Evolutionary conservation across 2,888 invertebrate species (phyloP).

Genomic region (Microplitis manilae): DNA sequence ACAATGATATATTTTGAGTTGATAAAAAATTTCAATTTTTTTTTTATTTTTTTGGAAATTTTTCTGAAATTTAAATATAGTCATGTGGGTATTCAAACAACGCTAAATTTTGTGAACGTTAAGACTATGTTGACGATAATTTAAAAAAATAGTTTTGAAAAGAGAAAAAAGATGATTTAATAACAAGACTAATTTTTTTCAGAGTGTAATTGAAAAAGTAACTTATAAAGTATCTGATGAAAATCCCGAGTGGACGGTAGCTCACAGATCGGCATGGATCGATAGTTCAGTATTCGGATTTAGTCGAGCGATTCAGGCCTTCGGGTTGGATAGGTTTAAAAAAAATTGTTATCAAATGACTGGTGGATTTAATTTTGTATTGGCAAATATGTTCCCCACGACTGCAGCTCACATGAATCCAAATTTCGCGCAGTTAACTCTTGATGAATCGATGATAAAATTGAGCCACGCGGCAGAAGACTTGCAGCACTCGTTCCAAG

Average conservation of each 20-base stretch:
- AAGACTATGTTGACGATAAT: too few species aligned
- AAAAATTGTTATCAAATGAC: conserved; percentile 89
- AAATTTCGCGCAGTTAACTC: conserved; percentile 61
- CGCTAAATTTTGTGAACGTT: too few species aligned
- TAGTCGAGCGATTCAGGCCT: conserved; percentile 88
- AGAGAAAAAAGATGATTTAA: not conserved
- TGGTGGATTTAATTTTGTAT: conserved; percentile 87
- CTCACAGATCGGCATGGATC: conserved; percentile 89
- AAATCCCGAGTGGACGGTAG: conserved; percentile 82
- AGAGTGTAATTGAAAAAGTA: conserved; percentile 93
- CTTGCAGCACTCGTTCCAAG: conserved; percentile 65
- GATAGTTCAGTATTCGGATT: conserved; percentile 92
- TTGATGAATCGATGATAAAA: conserved; percentile 58
- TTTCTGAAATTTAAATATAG: too few species aligned
- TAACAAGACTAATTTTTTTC: conserved; percentile 47
- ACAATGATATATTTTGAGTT: too few species aligned
- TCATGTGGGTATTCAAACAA: too few species aligned
- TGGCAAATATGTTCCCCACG: conserved; percentile 81
- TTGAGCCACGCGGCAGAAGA: conserved; percentile 65
- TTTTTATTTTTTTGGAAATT: too few species aligned
- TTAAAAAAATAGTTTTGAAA: too few species aligned
- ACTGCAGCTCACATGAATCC: conserved; percentile 68
- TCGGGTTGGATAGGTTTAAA: conserved; percentile 91
- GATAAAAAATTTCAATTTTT: too few species aligned
- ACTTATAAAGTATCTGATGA: conserved; percentile 83